Evolutionary conservation across 2,888 invertebrate genomes (phyloP).

Genomic region (Agonum fuliginosum): DNA sequence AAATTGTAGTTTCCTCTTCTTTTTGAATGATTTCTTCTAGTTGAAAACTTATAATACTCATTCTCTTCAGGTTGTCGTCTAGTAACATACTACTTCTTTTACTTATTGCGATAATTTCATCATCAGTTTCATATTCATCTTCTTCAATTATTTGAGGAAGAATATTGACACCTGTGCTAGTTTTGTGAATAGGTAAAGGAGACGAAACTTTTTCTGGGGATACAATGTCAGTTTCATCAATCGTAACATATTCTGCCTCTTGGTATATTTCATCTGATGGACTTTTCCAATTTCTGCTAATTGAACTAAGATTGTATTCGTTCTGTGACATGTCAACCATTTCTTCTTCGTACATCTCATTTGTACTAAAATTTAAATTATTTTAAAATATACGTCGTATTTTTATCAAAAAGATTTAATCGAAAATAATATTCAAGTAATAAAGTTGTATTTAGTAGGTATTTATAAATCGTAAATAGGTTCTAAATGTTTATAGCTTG

Average conservation of each 20-base stretch:
- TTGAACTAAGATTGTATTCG: constrained; percentile 2
- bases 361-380: constrained; percentile 31
- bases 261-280: constrained; percentile 30
- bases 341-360: constrained; percentile 42
- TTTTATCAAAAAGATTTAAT: neutral
- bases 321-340: constrained; percentile 34
- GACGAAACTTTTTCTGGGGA: constrained; percentile 7
- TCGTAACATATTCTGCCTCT: constrained; percentile 24
- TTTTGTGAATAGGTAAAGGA: constrained; percentile 69
- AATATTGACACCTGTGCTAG: constrained; percentile 75
- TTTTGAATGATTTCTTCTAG: constrained; percentile 74
- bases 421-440: neutral
- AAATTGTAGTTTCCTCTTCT: constrained; percentile 70
- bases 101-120: constrained; percentile 65
- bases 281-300: constrained; percentile 51
- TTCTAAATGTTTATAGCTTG: too few species aligned
- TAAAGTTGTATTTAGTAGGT: too few species aligned
- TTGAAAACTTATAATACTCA: constrained; percentile 74
- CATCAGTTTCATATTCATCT: constrained; percentile 70
- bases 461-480: too few species aligned
- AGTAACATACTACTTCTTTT: constrained; percentile 69
- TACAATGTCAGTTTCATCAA: constrained; percentile 42
- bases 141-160: constrained; percentile 76
- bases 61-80: constrained; percentile 74
- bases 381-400: too few species aligned